These are phyloP conservation scores for Aphelenchoides fujianensis DNA, from an alignment of 1,140 invertebrate species.

Conservation along the genomic window DNA sequence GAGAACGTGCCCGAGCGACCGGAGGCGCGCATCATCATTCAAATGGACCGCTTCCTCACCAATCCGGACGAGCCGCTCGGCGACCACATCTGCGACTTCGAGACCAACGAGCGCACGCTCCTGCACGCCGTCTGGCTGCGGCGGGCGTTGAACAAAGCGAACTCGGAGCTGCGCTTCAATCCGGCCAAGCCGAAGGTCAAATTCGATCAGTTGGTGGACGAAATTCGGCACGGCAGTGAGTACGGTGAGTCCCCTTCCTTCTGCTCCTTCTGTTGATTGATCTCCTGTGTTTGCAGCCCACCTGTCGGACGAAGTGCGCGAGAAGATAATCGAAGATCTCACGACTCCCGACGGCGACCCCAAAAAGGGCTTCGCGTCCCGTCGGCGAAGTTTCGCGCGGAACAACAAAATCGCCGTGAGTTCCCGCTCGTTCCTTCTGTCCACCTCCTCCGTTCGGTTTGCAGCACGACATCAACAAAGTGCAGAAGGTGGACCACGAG, in stretches of 20 bases:
- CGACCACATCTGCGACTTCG: constrained; percentile 31
- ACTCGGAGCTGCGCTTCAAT: constrained; percentile 29
- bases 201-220: constrained; percentile 28
- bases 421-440: constrained; percentile 22
- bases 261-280: too few relatives aligned
- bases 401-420: constrained; percentile 31
- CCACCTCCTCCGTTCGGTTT: constrained; percentile 5
- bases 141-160: constrained; percentile 29
- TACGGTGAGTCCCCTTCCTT: constrained; percentile 34
- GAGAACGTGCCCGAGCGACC: constrained; percentile 6
- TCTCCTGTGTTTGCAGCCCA: constrained; percentile 28
- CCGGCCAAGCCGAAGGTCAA: constrained; percentile 28
- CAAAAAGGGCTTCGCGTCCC: constrained; percentile 30
- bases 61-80: constrained; percentile 36
- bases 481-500: constrained; percentile 24
- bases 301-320: constrained; percentile 19
- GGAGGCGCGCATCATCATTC: constrained; percentile 25
- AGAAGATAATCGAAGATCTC: constrained; percentile 22
- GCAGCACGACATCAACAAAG: constrained; percentile 4
- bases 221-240: constrained; percentile 27
- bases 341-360: constrained; percentile 9
- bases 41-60: constrained; percentile 29
- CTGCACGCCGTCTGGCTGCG: constrained; percentile 28
- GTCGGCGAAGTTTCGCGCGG: constrained; percentile 39
- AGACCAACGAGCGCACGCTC: constrained; percentile 32